phyloP scores from a whole-genome alignment of 1,140 invertebrate genomes.

The Akabosia matsudoensis region DNA sequence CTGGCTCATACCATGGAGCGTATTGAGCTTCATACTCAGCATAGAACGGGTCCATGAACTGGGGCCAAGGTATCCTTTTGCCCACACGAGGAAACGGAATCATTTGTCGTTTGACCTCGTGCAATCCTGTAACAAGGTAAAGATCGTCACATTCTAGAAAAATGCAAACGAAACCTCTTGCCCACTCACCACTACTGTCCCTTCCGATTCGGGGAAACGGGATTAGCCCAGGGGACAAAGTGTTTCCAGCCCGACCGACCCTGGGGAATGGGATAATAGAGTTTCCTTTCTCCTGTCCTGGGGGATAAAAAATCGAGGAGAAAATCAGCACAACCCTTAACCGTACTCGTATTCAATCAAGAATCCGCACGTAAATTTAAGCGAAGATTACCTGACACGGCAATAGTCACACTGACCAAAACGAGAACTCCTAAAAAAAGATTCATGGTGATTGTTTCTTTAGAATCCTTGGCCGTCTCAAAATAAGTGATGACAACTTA shows the following conservation, averaged over 20 bases:
- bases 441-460: slow-evolving; percentile 28
- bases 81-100: slow-evolving; percentile 47
- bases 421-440: slow-evolving; percentile 27
- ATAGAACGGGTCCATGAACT: slow-evolving; percentile 29
- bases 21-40: slow-evolving; percentile 43
- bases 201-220: slow-evolving; percentile 45
- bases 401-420: slow-evolving; percentile 28
- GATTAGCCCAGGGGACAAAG: slow-evolving; percentile 41
- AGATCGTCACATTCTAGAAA: slow-evolving; percentile 21
- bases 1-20: slow-evolving; percentile 1
- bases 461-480: background rate
- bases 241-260: slow-evolving; percentile 38
- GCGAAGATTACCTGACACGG: background rate
- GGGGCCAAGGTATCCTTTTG: slow-evolving; percentile 37
- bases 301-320: background rate
- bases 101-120: slow-evolving; percentile 42
- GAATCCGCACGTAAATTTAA: background rate
- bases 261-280: slow-evolving; percentile 46
- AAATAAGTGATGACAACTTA: background rate
- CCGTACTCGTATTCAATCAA: background rate
- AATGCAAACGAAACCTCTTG: background rate
- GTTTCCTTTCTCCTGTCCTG: slow-evolving; percentile 41
- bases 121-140: slow-evolving; percentile 30
- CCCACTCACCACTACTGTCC: slow-evolving; percentile 22
- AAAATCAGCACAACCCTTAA: background rate